Conservation (phyloP, 92 coral and sea anemone genomes). For the Epizoanthus illoricatus region DNA sequence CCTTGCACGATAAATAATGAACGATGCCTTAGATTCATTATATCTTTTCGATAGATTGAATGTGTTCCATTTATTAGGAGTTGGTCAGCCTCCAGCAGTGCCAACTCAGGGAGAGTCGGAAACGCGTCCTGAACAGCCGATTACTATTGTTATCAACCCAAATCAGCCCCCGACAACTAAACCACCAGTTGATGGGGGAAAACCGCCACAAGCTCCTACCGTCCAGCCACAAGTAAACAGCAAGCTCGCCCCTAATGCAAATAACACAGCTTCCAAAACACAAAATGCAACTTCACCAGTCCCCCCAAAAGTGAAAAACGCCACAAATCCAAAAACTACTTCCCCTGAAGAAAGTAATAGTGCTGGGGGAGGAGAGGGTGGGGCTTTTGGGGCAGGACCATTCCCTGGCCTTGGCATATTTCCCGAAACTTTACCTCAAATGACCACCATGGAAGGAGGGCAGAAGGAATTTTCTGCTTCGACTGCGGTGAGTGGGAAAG, state of each 20-base stretch:
- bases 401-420: not conserved
- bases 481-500: not conserved
- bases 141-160: not conserved
- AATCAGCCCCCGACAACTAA: not conserved
- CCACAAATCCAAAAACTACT: not conserved
- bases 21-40: too few relatives aligned
- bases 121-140: not conserved
- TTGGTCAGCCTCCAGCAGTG: not conserved
- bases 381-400: not conserved
- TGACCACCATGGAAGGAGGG: not conserved
- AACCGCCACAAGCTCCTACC: not conserved
- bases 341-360: not conserved
- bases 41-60: too few relatives aligned
- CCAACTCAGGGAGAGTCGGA: not conserved
- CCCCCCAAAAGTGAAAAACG: not conserved
- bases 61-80: not conserved
- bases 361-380: not conserved
- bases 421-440: not conserved
- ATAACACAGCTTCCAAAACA: not conserved
- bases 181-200: not conserved
- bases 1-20: too few relatives aligned
- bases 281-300: not conserved
- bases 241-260: not conserved
- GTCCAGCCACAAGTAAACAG: not conserved
- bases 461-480: not conserved